Evolutionary conservation across 30 jellyfish, hydroid and myxozoan genomes (phyloP), one percentile per base, ranked within the genome.

Genomic region (Clytia hemisphaerica): DNA sequence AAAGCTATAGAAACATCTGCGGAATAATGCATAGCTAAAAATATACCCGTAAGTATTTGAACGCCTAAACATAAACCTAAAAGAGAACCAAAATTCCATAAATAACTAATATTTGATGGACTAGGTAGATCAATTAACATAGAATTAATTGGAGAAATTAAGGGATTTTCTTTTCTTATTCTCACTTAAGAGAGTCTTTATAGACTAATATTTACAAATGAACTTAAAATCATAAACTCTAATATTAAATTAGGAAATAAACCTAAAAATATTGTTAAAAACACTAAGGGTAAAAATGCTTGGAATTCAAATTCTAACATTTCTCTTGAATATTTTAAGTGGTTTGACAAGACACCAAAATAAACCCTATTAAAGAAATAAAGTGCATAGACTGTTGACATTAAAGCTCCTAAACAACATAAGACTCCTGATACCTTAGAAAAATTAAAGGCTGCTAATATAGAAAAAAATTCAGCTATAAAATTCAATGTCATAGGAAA

Each of bases 21-120:
- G 1, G 71, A 45, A 26, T 76, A 76, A 29, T 76, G 89, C 89
- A 76, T 76, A 7, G 89, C 77, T 30, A 76, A 35, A 32, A 76
- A 76, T 7, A 76, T 32, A 3, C 89, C 89, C 0, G 89, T 76
- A 0, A 76, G 2, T 25, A 76, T 76, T 28, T 76, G 89, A 1
- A 76, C 19, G 0, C 47, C 28, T 0, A 76, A 28, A 22, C 73
- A 34, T 0, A 63, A 26, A 7, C 89, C 89, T 45, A 61, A n/a
- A 0, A 76, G 45, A 9, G 89, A 76, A 19, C 89, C 89, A 35
- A 61, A 76, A 30, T 76, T 76, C 2, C 89, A 76, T 25, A 61
- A 46, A 2, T 61, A 61, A 16, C 65, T 44, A 0, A 76, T 45
- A 31, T 64, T 76, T 0, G 72, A 34, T 2, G 89, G 89, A 0